Conservation (phyloP, 37 sponge, comb jelly and placozoan species). For the Bolinopsis microptera region DNA sequence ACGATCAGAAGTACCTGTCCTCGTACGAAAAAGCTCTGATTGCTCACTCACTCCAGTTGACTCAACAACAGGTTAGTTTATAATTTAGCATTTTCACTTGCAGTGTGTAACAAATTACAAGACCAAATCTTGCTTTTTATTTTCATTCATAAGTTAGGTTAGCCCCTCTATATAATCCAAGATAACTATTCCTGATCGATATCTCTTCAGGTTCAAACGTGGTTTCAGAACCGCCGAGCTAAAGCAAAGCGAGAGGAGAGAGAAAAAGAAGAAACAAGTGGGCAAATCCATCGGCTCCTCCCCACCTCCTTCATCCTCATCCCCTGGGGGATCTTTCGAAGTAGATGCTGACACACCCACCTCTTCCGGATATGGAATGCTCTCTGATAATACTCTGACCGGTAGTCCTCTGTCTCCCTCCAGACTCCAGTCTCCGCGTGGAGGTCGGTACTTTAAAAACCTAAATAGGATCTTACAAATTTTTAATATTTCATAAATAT, state of each 20-base stretch:
- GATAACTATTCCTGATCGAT: too few relatives aligned
- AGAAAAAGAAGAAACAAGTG: slow-evolving; percentile 40
- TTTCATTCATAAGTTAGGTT: too few relatives aligned
- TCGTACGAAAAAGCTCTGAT: slow-evolving; percentile 57
- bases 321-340: background rate
- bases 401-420: too few relatives aligned
- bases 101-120: too few relatives aligned
- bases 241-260: slow-evolving; percentile 62
- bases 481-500: too few relatives aligned
- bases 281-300: background rate
- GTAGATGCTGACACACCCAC: background rate
- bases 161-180: background rate
- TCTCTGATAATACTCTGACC: too few relatives aligned
- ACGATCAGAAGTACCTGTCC: slow-evolving; percentile 63
- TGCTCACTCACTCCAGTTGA: slow-evolving; percentile 42
- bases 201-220: slow-evolving; percentile 45
- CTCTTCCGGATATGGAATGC: too few relatives aligned
- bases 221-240: slow-evolving; percentile 64
- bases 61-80: slow-evolving; percentile 54
- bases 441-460: too few relatives aligned
- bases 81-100: too few relatives aligned
- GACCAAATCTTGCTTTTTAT: too few relatives aligned
- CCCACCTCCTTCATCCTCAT: background rate
- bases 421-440: too few relatives aligned
- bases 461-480: too few relatives aligned